Base-by-base conservation (phyloP, 2,797 vertebrate genomes). In the Hippoglossus hippoglossus region DNA sequence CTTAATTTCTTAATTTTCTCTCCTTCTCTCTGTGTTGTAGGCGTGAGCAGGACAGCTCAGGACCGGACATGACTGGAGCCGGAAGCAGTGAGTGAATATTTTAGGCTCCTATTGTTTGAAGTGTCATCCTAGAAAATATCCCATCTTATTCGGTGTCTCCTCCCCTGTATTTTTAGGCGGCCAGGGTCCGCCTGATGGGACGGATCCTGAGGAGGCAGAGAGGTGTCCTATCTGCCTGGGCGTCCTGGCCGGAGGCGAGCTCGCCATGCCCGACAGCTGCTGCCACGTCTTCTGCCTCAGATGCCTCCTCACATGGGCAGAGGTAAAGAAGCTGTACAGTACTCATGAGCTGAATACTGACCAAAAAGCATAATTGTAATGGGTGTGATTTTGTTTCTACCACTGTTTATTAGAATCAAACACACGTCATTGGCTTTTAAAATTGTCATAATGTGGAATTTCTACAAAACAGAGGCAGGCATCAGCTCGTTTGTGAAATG, bases 231-330 rank as follows among this genome's bases (percentile, higher is more conserved):
- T 99, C 91, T 99, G 98, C 87, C 93, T 99, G 84, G 96, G 94
- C 63, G 88, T 92, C 74, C 93, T 96, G 73, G 91, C 93, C 15
- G 92, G 93, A 25, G 91, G 94, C 31, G 96, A 98, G 83, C 89
- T 96, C 46, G 98, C 95, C 73, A 94, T 97, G 91, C 97, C 97
- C 6, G 96, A 98, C 92, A 95, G 91, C 91, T 99, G 98, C 94
- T 95, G 89, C 89, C 98, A 99, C 57, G 88, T 95, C 85, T 99
- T 98, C 93, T 99, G 98, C 91, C 92, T 98, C 77, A 81, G 93
- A 83, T 99, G 98, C 82, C 97, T 99, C 83, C 94, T 99, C 80
- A 97, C 96, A 12, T 99, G 98, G 98, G 96, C 97, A 72, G 96
- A 99, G 96, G 98, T 99, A 91, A 95, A 6, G 3, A 5, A 18